Evolutionary conservation across 2,113 vertebrate genomes (phyloP).

Genomic region (Eurystomus gularis): DNA sequence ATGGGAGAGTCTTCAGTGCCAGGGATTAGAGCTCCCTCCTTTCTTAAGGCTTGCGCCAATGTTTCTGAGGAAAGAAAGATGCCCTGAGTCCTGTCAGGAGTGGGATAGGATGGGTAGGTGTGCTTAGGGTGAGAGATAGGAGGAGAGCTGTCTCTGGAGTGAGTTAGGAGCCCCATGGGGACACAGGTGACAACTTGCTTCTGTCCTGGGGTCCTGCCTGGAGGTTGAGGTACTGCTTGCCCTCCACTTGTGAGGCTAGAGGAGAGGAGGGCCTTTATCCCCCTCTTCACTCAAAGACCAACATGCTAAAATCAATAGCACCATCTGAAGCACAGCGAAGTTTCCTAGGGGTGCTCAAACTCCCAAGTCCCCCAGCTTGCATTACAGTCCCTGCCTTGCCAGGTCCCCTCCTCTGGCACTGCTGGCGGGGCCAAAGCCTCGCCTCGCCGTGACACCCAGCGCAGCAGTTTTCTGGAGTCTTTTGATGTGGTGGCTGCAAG

Average conservation of each 20-base stretch:
- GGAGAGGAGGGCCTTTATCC: neutral
- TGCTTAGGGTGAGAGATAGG: neutral
- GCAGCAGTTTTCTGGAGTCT: neutral
- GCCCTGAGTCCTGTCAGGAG: neutral
- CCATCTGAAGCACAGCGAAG: rapidly evolving
- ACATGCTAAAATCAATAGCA: rapidly evolving
- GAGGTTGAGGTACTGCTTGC: rapidly evolving
- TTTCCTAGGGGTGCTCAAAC: neutral
- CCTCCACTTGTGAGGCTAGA: neutral
- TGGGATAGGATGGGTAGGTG: rapidly evolving
- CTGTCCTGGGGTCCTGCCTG: neutral
- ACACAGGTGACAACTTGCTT: rapidly evolving
- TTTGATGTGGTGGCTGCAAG: slow-evolving; percentile 27
- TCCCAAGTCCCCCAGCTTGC: rapidly evolving
- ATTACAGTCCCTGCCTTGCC: rapidly evolving
- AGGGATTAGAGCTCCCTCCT: neutral
- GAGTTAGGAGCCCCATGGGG: neutral
- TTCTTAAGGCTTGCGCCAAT: neutral
- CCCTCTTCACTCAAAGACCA: rapidly evolving
- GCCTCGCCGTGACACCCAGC: rapidly evolving
- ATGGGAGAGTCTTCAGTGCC: neutral
- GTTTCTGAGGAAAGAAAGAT: neutral
- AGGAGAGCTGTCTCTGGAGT: neutral
- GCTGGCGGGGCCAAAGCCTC: neutral
- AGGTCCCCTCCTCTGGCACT: rapidly evolving